These are phyloP conservation scores for Hydraecia micacea DNA, from an alignment of 2,888 invertebrate genomes.

Conservation along the genomic window DNA sequence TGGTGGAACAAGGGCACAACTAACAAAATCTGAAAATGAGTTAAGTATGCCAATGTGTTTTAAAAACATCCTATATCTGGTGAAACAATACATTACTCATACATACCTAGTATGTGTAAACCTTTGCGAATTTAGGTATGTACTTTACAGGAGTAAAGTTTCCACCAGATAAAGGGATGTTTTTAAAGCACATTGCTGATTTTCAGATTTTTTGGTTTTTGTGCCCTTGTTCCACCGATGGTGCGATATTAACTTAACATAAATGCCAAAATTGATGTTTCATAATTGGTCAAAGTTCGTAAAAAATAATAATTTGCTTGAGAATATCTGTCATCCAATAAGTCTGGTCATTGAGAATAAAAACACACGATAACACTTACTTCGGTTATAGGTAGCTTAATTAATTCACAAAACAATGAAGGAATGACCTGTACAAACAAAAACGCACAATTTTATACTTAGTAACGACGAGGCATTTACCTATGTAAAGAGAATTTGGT, in stretches of 20 bases:
- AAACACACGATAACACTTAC: background rate
- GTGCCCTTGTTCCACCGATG: too few relatives aligned
- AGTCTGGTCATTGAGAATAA: background rate
- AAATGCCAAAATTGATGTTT: background rate
- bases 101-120: too few relatives aligned
- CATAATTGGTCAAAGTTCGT: background rate
- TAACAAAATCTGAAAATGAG: too few relatives aligned
- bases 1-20: too few relatives aligned
- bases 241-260: conserved; percentile 4
- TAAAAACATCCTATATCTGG: too few relatives aligned
- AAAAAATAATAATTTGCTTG: background rate
- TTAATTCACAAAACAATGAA: conserved; percentile 5
- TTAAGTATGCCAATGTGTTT: too few relatives aligned
- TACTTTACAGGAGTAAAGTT: too few relatives aligned
- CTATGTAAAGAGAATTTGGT: conserved; percentile 5
- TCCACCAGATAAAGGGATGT: too few relatives aligned
- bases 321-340: background rate
- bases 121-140: too few relatives aligned
- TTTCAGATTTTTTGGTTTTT: too few relatives aligned
- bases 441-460: conserved; percentile 37
- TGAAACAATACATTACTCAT: too few relatives aligned
- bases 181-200: too few relatives aligned
- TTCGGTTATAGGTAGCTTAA: background rate
- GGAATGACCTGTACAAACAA: background rate
- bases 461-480: conserved; percentile 23